phyloP scores from a whole-genome alignment of 2,888 invertebrate genomes.

The Eristalis arbustorum region DNA sequence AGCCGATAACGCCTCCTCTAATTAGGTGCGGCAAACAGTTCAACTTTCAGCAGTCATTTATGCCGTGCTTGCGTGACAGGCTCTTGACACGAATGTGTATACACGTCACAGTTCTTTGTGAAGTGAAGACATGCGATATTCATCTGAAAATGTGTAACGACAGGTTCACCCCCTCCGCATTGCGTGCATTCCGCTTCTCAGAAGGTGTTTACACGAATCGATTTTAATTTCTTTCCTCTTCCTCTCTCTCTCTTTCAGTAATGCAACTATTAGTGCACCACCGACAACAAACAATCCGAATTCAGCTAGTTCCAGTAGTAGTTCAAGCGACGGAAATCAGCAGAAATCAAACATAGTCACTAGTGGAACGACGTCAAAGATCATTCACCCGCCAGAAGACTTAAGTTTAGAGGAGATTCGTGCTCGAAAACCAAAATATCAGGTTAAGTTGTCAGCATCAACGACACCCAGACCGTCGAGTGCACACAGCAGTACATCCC shows the following conservation, averaged over 20 bases:
- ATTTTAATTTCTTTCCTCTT: not conserved
- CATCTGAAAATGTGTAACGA: no score
- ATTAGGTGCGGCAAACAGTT: not conserved
- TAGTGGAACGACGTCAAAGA: conserved; percentile 92
- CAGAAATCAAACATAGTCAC: conserved; percentile 79
- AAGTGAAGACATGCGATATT: not conserved
- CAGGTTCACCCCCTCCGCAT: not conserved
- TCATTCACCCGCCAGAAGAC: conserved; percentile 96
- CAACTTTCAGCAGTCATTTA: not conserved
- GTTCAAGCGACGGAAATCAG: conserved; percentile 76
- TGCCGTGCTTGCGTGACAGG: not conserved
- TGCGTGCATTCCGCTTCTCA: not conserved
- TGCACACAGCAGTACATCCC: conserved; percentile 39
- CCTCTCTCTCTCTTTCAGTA: conserved; percentile 79
- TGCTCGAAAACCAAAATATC: conserved; percentile 86
- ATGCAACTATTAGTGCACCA: conserved; percentile 89
- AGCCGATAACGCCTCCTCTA: not conserved
- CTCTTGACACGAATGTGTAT: not conserved
- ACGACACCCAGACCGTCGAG: conserved; percentile 71
- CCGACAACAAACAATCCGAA: conserved; percentile 82
- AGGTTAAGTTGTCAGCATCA: conserved; percentile 79
- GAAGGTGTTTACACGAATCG: not conserved
- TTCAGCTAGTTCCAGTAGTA: conserved; percentile 81
- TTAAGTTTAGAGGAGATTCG: conserved; percentile 93
- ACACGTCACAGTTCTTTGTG: not conserved